Conservation (phyloP, 2,797 vertebrate species). For the Coluber constrictor region DNA sequence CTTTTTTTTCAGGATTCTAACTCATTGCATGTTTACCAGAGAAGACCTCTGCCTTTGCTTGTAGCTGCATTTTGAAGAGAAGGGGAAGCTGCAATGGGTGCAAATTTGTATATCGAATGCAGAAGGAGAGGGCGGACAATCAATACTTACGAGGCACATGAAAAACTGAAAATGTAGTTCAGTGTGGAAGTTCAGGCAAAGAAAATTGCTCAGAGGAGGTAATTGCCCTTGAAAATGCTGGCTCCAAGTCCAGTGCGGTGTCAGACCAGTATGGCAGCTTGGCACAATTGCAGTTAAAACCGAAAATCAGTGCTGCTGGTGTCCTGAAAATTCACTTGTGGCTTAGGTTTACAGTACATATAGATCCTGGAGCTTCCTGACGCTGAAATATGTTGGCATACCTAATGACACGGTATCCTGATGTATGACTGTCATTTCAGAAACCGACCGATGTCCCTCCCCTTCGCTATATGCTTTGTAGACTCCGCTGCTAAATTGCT, state of each 20-base stretch:
- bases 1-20: background rate
- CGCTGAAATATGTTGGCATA: background rate
- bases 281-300: background rate
- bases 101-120: background rate
- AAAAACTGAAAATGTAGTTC: constrained; percentile 26
- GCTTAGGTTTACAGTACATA: background rate
- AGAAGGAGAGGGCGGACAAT: background rate
- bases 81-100: background rate
- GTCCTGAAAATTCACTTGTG: background rate
- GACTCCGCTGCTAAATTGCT: background rate
- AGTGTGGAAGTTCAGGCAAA: background rate
- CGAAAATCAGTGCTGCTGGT: background rate
- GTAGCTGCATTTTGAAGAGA: background rate
- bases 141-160: background rate
- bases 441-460: background rate
- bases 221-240: background rate
- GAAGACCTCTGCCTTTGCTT: constrained; percentile 6
- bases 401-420: background rate
- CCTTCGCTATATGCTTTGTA: background rate
- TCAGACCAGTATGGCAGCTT: background rate
- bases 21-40: background rate
- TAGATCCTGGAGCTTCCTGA: background rate
- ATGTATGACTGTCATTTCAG: background rate
- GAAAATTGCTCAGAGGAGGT: background rate
- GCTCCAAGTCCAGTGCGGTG: background rate